Evolutionary conservation across 2,797 vertebrate genomes (phyloP).

Genomic region (Psittacula echo): DNA sequence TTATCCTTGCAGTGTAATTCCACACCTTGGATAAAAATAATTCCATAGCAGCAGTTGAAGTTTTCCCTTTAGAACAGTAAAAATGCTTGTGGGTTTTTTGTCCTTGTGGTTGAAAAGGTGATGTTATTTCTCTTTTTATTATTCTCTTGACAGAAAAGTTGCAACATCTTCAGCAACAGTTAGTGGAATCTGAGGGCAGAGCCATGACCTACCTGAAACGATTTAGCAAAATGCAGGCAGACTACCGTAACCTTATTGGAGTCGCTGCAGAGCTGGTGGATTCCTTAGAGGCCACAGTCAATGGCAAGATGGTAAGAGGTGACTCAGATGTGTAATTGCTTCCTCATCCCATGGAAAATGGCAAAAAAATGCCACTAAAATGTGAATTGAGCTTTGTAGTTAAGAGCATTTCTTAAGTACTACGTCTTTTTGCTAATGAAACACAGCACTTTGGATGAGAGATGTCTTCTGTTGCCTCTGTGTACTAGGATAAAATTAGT

Average conservation of each 20-base stretch:
- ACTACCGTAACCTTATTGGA: constrained; percentile 91
- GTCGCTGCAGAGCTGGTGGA: constrained; percentile 94
- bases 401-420: not conserved
- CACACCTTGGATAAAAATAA: not conserved
- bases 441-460: not conserved
- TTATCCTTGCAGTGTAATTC: not conserved
- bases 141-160: constrained; percentile 64
- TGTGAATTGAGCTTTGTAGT: accelerated
- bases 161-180: constrained; percentile 84
- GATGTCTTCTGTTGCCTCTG: not conserved
- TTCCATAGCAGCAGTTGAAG: not conserved
- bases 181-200: constrained; percentile 85
- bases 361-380: not conserved
- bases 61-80: not conserved
- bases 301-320: constrained; percentile 90
- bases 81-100: not conserved
- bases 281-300: constrained; percentile 90
- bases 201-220: constrained; percentile 80
- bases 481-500: not conserved
- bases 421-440: not conserved
- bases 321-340: not conserved
- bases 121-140: not conserved
- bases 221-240: constrained; percentile 86
- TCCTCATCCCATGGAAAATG: not conserved
- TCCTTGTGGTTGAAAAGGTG: not conserved